Percentiles rank a stretch among this genome's conserved stretches.
These are phyloP conservation scores for Solen grandis DNA, from an alignment of 1,140 invertebrate species.

Conservation along the genomic window DNA sequence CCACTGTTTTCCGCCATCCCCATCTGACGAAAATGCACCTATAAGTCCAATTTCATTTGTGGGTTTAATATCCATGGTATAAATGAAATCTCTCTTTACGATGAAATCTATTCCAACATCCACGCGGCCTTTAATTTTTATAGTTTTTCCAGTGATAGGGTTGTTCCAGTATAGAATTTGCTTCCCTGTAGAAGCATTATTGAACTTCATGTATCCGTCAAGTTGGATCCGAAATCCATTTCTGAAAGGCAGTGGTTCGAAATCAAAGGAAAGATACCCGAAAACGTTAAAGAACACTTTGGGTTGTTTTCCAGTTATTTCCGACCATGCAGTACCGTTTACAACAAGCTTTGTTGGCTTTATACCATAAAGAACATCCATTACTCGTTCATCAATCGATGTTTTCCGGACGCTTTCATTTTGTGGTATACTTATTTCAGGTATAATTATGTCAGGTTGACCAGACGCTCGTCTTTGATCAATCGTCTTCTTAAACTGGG, in stretches of 20 bases:
- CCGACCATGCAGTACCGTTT: slow-evolving; percentile 53
- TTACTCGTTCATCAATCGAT: slow-evolving; percentile 47
- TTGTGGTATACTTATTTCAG: slow-evolving; percentile 33
- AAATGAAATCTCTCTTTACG: slow-evolving; percentile 39
- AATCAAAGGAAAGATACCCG: slow-evolving; percentile 25
- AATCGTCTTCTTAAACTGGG: slow-evolving; percentile 55
- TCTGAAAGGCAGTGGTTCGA: neutral
- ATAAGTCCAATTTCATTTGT: slow-evolving; percentile 26
- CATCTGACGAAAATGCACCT: neutral
- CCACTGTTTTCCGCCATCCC: slow-evolving; percentile 29
- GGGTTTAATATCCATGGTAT: slow-evolving; percentile 36
- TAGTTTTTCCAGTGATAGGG: slow-evolving; percentile 35
- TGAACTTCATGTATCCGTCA: neutral
- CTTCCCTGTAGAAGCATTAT: neutral
- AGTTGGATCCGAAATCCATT: slow-evolving; percentile 22
- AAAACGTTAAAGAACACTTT: slow-evolving; percentile 41
- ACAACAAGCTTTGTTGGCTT: slow-evolving; percentile 6
- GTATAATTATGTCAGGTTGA: slow-evolving; percentile 60
- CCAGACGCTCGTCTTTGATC: slow-evolving; percentile 51
- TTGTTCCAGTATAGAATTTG: slow-evolving; percentile 29
- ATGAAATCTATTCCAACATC: slow-evolving; percentile 5
- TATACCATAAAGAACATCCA: slow-evolving; percentile 19
- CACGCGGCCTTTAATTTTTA: neutral
- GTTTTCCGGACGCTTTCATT: neutral
- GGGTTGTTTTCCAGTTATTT: slow-evolving; percentile 55